Evolutionary conservation across 2,888 invertebrate genomes (phyloP), one percentile per base, ranked within the genome.

Genomic region (Drosophila borealis): DNA sequence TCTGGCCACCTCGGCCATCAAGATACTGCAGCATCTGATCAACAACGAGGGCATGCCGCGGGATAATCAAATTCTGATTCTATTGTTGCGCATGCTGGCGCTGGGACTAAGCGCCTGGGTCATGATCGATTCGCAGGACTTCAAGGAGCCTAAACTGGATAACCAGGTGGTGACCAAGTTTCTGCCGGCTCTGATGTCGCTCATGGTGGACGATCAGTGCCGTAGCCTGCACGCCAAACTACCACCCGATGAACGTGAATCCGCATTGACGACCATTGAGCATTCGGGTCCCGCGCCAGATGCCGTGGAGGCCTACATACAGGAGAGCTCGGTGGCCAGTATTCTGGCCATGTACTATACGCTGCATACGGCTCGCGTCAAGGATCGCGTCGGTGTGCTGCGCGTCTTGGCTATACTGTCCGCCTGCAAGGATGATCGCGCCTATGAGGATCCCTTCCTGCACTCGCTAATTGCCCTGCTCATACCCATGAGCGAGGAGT

Each of bases 261-360:
- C 97, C 17, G 98, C 98, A 21, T 96, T 98, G 60, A 97, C 98
- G 2, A 96, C 97, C 55, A 98, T 98, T 87, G 98, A 98, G 91
- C 98, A 98, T 93, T 97, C 98, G 0, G 97, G 97, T 0, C 97
- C 98, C 3, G 96, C 97, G 0, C 97, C 98, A 0, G 98, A 98
- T 92, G 97, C 98, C 4, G 98, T 98, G 80, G 97, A 97, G 91
- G 97, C 97, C 0, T 98, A 97, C 88, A 96, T 98, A 89, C 95
- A 97, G 86, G 96, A 98, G 89, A 98, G 97, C 86, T 95, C 97
- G 5, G 97, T 98, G 0, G 98, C 98, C 57, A 97, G 98, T 71
- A 96, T 98, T 49, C 92, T 98, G 70, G 97, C 98, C 0, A 98
- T 98, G 97, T 98, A 98, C 92, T 98, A 98, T 90, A 97, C 98